Percentiles rank a stretch among this genome's conserved stretches.
Evolutionary conservation across 2,797 vertebrate species (phyloP).

Genomic region (Rhinichthys osculus): DNA sequence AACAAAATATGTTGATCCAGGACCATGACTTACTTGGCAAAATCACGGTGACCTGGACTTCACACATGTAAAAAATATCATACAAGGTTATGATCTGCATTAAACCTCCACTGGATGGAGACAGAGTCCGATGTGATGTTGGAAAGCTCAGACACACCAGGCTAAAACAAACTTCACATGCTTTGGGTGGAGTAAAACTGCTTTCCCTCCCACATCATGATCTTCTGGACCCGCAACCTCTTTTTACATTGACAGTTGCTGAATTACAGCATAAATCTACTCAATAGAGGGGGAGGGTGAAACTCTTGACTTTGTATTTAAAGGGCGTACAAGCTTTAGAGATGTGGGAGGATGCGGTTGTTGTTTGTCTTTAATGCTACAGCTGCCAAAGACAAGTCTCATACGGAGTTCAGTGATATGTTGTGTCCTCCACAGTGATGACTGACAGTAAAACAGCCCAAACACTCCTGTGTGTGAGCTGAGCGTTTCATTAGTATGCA

Average conservation of each 20-base stretch:
- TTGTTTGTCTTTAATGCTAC: slow-evolving; percentile 14
- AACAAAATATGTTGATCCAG: no score
- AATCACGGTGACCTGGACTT: not conserved
- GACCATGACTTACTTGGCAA: no score
- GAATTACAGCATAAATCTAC: not conserved
- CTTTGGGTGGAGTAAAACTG: not conserved
- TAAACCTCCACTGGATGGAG: slow-evolving; percentile 36
- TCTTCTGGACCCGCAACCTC: not conserved
- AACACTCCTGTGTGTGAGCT: slow-evolving; percentile 32
- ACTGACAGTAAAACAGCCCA: slow-evolving; percentile 32
- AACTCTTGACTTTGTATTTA: not conserved
- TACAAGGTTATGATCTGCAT: no score
- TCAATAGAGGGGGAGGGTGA: not conserved
- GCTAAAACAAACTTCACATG: not conserved
- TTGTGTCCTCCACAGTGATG: slow-evolving; percentile 12
- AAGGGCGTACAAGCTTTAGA: not conserved
- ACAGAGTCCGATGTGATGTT: slow-evolving; percentile 1
- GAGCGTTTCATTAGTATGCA: slow-evolving; percentile 60
- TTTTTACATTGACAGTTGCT: not conserved
- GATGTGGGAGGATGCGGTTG: not conserved
- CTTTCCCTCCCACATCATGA: not conserved
- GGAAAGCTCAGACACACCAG: not conserved
- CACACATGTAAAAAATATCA: not conserved
- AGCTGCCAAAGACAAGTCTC: slow-evolving; percentile 4
- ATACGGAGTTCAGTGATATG: not conserved